A percentile compares a stretch with the other conserved stretches of the same genome.
Evolutionary conservation across 2,888 invertebrate species (phyloP).

Genomic region (Allacma fusca): DNA sequence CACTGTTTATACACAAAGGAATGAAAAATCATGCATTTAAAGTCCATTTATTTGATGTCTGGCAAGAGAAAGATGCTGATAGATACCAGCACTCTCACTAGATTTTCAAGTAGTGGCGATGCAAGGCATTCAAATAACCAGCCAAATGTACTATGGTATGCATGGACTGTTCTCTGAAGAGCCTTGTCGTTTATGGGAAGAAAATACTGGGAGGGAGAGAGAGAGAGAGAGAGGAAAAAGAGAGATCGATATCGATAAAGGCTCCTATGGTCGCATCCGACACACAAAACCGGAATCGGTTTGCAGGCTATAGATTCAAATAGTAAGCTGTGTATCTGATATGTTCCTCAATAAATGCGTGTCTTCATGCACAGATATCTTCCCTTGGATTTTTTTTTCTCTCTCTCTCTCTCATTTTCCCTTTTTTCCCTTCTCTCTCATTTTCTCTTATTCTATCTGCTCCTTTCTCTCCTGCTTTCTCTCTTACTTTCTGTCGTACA

Average conservation of each 20-base stretch:
- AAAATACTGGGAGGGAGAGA: conserved; percentile 6
- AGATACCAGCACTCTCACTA: neutral
- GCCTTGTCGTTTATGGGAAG: conserved; percentile 28
- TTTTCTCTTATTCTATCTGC: neutral
- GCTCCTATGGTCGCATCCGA: conserved; percentile 44
- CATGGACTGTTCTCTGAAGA: neutral
- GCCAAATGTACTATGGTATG: neutral
- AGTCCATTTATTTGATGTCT: neutral
- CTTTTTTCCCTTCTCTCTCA: neutral
- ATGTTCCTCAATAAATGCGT: conserved; percentile 35
- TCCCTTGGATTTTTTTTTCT: neutral
- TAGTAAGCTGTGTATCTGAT: conserved; percentile 35
- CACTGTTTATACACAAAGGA: neutral
- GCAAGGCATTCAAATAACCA: neutral
- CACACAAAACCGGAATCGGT: conserved; percentile 50
- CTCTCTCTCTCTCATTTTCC: conserved; percentile 14
- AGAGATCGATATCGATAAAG: conserved; percentile 47
- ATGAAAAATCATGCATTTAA: conserved; percentile 2
- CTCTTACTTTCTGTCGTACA: no score
- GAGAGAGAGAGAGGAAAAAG: conserved; percentile 28
- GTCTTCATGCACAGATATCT: conserved; percentile 21
- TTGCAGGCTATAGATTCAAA: conserved; percentile 46
- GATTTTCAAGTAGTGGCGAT: neutral
- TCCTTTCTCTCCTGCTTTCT: neutral
- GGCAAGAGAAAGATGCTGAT: neutral